Base-by-base conservation (phyloP, 2,888 invertebrate species). In the Leucania comma region DNA sequence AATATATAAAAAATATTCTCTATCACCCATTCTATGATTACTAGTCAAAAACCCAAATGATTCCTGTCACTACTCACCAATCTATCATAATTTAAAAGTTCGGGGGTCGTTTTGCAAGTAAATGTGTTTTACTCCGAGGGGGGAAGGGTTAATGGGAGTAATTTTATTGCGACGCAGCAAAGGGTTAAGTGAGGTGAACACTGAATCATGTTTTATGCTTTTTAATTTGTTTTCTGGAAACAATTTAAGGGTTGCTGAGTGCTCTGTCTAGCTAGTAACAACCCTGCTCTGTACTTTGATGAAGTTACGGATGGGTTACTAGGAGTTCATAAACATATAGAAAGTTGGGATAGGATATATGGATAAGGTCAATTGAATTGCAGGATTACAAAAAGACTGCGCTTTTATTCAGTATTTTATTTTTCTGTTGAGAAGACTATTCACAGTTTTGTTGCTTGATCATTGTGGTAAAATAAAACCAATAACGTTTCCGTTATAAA, bases 151-250 rank as follows among this genome's bases (percentile, higher is more conserved):
- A 92, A 92, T 91, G 68, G 84, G 83, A 90, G 94, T 94, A 93
- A 94, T 93, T 92, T 91, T 89, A 93, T 93, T 91, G 93, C 86
- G 84, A 87, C 84, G 78, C 86, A 86, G 80, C 87, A 86, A 89
- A 90, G 93, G 94, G 94, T 94, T 94, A 93, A 93, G 90, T 89
- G 90, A 89, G 91, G 91, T 89, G 90, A 89, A 87, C 87, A 86
- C 86, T 87, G 87, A 93, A 91, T 93, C 89, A 90, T 91, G 94
- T 94, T 95, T 94, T 94, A 93, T 93, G 92, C 90, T 90, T 92
- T 94, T 92, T 94, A 95, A 95, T 95, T 94, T 94, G 94, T 93
- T 93, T 92, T 88, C 74, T 42, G 81, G 85, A 89, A 89, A 85
- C 86, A 86, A 82, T 88, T 84, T 85, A 78, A 80, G 85, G 88